Evolutionary conservation across 2,797 vertebrate genomes (phyloP).

Genomic region (Neopelma chrysocephalum): DNA sequence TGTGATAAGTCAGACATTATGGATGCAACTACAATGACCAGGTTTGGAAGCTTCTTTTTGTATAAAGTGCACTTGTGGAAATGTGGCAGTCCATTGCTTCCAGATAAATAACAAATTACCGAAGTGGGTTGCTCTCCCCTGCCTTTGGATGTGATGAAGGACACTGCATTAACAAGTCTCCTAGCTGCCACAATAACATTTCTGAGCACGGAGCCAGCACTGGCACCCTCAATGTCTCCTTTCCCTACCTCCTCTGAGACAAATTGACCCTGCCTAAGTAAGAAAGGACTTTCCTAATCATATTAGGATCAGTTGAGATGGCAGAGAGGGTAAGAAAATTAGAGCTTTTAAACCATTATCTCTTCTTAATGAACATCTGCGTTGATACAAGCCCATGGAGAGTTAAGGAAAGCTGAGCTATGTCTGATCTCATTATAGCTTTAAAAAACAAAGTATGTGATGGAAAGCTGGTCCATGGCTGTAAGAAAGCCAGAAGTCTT

Average conservation of each 20-base stretch:
- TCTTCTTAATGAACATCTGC: slow-evolving; percentile 52
- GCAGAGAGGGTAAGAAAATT: slow-evolving; percentile 72
- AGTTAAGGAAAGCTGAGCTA: slow-evolving; percentile 42
- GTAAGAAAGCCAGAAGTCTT: not conserved
- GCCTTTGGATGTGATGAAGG: slow-evolving; percentile 28
- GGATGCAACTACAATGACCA: not conserved
- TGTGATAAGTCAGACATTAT: not conserved
- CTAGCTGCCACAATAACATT: slow-evolving; percentile 47
- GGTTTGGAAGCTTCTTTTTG: not conserved
- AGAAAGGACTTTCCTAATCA: slow-evolving; percentile 69
- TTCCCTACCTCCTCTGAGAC: slow-evolving; percentile 41
- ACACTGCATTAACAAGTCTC: slow-evolving; percentile 28
- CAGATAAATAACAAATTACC: slow-evolving; percentile 24
- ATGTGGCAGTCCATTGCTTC: not conserved
- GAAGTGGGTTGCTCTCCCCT: not conserved
- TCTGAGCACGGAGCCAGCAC: slow-evolving; percentile 45
- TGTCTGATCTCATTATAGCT: slow-evolving; percentile 48
- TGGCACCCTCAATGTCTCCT: slow-evolving; percentile 43
- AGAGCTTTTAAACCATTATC: slow-evolving; percentile 78
- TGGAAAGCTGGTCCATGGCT: not conserved
- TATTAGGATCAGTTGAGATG: slow-evolving; percentile 74
- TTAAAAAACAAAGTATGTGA: slow-evolving; percentile 18
- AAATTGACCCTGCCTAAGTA: slow-evolving; percentile 72
- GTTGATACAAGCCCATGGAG: slow-evolving; percentile 26
- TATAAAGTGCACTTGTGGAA: not conserved